Evolutionary conservation across 2,888 invertebrate genomes (phyloP), one percentile per base, ranked within the genome.

Genomic region (Pachycephus smyrnensis): DNA sequence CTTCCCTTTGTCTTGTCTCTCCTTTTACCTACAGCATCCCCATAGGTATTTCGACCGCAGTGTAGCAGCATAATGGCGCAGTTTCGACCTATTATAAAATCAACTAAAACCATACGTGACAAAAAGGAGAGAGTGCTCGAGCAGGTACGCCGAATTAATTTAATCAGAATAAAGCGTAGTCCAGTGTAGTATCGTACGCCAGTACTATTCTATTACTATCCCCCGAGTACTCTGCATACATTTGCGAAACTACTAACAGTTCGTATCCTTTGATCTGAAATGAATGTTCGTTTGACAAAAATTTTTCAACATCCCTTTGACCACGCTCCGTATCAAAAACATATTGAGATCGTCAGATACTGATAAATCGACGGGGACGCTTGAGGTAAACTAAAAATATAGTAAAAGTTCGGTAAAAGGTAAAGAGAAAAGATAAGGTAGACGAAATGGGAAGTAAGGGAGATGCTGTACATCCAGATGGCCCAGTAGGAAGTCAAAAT

Each of bases 101-200:
- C 86, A 88, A 88, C 86, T 86, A 87, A 85, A 87, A 86, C 86
- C 86, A 88, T 86, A 86, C 87, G 86, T 85, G 87, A 86, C 85
- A 86, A 86, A 88, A 88, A 85, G 84, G 87, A 82, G 81, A 75
- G 81, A 81, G 80, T 40, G 40, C 40, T 79, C 75, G 73, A 31
- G 12, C 37, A 73, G 69, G 79, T 82, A 83, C 83, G 80, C 79
- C 82, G 82, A 85, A 84, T 85, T 85, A 85, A 85, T 85, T 85
- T 85, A 85, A 85, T 84, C 84, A 83, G 83, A 85, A 85, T 84
- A 82, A 85, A 85, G 84, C 82, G 83, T 81, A 80, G 82, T 81
- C 83, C 79, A 78, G 80, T 40, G 40, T 6, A 40, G 40, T 40
- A 40, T 40, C 40, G 40, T 40, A 37, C 37, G 37, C 15, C 37